These are phyloP conservation scores for Bombylius discolor DNA, from an alignment of 2,888 invertebrate species.

Conservation along the genomic window DNA sequence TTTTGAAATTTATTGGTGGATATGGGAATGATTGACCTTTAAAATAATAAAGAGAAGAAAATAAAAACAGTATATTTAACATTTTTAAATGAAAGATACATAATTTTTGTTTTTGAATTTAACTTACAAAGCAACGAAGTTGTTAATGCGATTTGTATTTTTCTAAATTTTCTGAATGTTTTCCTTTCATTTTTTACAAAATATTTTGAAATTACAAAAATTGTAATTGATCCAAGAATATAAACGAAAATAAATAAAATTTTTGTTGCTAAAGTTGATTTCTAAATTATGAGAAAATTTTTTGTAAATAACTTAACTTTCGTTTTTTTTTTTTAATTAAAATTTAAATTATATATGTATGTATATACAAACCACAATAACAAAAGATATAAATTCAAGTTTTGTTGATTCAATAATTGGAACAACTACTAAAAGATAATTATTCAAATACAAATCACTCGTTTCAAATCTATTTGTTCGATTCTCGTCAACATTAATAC, in stretches of 20 bases:
- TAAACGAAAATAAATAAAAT: constrained; percentile 2
- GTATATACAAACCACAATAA: neutral
- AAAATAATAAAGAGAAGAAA: neutral
- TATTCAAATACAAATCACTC: constrained; percentile 8
- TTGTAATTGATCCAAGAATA: neutral
- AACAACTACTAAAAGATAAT: constrained; percentile 7
- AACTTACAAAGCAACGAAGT: constrained; percentile 6
- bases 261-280: constrained; percentile 3
- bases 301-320: neutral
- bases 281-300: neutral
- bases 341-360: no score
- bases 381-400: neutral
- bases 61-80: no score
- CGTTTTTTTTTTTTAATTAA: no score
- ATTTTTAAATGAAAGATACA: no score
- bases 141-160: neutral
- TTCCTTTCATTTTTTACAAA: neutral
- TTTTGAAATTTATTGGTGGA: constrained; percentile 1
- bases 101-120: no score
- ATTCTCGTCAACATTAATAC: constrained; percentile 6
- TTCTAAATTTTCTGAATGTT: neutral
- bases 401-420: neutral
- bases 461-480: constrained; percentile 4
- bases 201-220: neutral
- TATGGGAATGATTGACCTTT: constrained; percentile 3